These are phyloP conservation scores for Phaetusa simplex DNA, from an alignment of 2,113 vertebrate species.

Conservation along the genomic window DNA sequence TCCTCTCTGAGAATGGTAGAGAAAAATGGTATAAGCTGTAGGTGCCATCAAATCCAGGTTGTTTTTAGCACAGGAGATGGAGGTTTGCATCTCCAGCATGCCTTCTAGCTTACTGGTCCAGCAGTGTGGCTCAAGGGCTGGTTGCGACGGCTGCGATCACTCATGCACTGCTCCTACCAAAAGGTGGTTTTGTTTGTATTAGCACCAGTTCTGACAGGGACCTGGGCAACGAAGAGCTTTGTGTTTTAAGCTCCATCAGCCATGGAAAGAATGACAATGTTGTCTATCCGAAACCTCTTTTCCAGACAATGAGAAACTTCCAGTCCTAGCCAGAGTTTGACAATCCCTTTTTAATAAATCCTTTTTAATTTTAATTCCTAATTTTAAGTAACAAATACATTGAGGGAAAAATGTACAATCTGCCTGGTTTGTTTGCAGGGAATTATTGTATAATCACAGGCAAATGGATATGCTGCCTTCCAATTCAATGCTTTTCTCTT, in stretches of 20 bases:
- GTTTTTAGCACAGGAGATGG: not conserved
- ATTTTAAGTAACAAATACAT: not conserved
- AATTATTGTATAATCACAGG: not conserved
- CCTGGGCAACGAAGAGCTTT: not conserved
- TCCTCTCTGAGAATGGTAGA: not conserved
- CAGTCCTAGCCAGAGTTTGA: not conserved
- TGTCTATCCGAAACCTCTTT: not conserved
- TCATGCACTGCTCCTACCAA: not conserved
- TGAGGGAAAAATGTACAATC: not conserved
- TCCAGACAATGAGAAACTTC: not conserved
- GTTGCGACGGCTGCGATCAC: fast-evolving
- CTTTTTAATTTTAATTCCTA: not conserved
- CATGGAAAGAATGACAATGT: not conserved
- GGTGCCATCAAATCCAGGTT: not conserved
- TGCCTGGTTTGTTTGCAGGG: not conserved
- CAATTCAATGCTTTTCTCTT: not conserved
- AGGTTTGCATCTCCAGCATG: not conserved
- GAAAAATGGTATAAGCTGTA: not conserved
- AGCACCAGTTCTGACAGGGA: not conserved
- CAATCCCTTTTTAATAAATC: not conserved
- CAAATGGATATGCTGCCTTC: not conserved
- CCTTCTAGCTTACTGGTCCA: not conserved
- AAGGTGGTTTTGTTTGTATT: not conserved
- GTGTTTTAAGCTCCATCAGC: not conserved
- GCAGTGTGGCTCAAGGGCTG: not conserved